Evolutionary conservation across 2,797 vertebrate species (phyloP).

Genomic region (Sebastes itinus): DNA sequence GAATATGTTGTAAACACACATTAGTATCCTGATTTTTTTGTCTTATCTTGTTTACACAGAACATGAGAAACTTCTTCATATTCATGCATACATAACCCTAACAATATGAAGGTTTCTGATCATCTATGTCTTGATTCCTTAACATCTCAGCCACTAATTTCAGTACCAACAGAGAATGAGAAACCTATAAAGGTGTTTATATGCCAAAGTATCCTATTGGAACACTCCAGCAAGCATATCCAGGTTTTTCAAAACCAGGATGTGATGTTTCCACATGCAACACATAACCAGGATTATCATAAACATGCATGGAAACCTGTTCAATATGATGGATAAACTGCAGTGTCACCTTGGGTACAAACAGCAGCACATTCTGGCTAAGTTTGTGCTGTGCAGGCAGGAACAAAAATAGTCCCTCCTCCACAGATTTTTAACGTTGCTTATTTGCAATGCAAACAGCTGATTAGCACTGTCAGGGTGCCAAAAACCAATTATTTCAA

Average conservation of each 20-base stretch:
- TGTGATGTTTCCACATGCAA: background rate
- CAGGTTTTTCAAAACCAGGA: background rate
- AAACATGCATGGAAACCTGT: background rate
- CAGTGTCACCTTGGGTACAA: background rate
- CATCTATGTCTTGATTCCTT: background rate
- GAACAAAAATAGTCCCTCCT: background rate
- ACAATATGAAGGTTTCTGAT: background rate
- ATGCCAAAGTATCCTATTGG: background rate
- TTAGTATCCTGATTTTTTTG: background rate
- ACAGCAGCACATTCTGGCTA: background rate
- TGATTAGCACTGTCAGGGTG: background rate
- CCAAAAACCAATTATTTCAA: background rate
- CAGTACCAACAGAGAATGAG: background rate
- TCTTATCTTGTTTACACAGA: background rate
- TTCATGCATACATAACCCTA: background rate
- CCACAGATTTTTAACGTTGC: background rate
- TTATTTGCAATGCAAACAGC: constrained; percentile 13
- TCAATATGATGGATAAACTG: background rate
- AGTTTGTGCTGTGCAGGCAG: background rate
- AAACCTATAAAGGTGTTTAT: background rate
- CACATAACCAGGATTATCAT: background rate
- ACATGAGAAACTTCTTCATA: background rate
- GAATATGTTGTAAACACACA: background rate
- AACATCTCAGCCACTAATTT: background rate
- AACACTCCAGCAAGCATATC: background rate